Conservation (phyloP, 2,113 vertebrate species). For the Neodon shergylaensis region DNA sequence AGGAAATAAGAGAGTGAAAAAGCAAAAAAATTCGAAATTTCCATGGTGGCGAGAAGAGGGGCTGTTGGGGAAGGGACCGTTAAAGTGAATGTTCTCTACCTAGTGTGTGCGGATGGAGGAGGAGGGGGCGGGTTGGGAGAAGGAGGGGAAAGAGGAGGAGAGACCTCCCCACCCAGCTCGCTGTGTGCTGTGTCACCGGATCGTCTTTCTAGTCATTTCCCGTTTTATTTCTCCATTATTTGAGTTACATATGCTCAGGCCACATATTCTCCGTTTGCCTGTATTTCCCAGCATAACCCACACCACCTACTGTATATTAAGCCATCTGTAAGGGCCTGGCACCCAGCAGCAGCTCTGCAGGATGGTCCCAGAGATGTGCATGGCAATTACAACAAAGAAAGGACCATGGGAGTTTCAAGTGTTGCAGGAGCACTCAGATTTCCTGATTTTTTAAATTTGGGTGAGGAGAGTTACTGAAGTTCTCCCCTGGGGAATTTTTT, state of each 20-base stretch:
- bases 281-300: conserved; percentile 81
- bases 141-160: neutral
- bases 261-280: conserved; percentile 85
- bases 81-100: conserved; percentile 24
- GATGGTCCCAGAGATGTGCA: conserved; percentile 69
- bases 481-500: neutral
- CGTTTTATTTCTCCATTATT: conserved; percentile 87
- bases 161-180: neutral
- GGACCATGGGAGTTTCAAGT: conserved; percentile 51
- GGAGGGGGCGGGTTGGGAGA: neutral
- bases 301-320: conserved; percentile 83
- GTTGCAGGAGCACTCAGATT: neutral
- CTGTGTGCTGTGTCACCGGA: conserved; percentile 68
- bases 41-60: conserved; percentile 58
- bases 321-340: conserved; percentile 80
- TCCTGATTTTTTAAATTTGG: neutral
- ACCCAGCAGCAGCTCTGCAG: conserved; percentile 75
- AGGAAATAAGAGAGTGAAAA: conserved; percentile 85
- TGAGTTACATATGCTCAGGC: conserved; percentile 84
- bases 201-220: conserved; percentile 70
- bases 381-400: conserved; percentile 79
- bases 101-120: neutral
- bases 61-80: conserved; percentile 50
- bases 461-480: neutral
- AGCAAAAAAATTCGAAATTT: conserved; percentile 81